Evolutionary conservation across 2,888 invertebrate genomes (phyloP), one percentile per base, ranked within the genome.

Genomic region (Luffia ferchaultella): DNA sequence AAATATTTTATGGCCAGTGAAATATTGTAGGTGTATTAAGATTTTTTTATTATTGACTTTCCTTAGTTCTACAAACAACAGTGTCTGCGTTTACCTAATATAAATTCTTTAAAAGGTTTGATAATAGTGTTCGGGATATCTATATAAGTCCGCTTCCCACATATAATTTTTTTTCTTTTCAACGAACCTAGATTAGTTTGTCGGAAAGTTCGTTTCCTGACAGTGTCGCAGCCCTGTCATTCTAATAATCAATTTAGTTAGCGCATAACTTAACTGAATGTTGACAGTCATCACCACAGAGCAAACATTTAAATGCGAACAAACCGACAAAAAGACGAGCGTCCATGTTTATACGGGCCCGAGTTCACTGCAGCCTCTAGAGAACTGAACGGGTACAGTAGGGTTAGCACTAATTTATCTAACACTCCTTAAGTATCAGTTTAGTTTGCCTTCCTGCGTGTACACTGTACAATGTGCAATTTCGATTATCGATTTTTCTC

Each of bases 251-350:
- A 49, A 49, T 49, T 49, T 49, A 19, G 49, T 49, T 49, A 16
- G 42, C 42, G 49, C 49, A 43, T 49, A 49, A 49, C 49, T 49
- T 49, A 49, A 49, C 20, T 19, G 42, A 49, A 42, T 49, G 49
- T 43, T 49, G 49, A 49, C 49, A 49, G 49, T 49, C 49, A 49
- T 49, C 48, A 43, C 49, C 49, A 43, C 9, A 42, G 49, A 20
- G 49, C 49, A 49, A 49, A 49, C 49, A 49, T 49, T 49, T 49
- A 49, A 49, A 49, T 49, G 49, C 49, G 49, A 49, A 49, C 43
- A 49, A 49, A 49, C 42, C 42, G 42, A 49, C 20, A 49, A 49
- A 49, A 49, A 43, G 18, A 41, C 30, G 30, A 30, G 30, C 30
- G 30, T n/a, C n/a, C 30, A 12, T 30, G 30, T 30, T 30, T 30